Conservation (phyloP, 37 sponge, comb jelly and placozoan species). For the Lycopodina hypogea region DNA sequence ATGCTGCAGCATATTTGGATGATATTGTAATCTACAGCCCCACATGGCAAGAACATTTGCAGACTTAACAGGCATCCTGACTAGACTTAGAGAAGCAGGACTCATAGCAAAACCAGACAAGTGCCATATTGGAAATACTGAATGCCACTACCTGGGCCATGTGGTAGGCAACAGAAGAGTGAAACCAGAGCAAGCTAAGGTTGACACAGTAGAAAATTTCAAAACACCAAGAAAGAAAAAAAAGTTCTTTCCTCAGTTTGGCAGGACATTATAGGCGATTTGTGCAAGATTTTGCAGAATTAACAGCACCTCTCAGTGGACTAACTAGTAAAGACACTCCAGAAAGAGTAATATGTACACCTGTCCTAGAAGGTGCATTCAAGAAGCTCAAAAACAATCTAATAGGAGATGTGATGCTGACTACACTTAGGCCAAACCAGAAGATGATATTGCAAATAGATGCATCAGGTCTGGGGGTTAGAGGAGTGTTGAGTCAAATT, state of each 20-base stretch:
- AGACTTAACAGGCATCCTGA: conserved; percentile 18
- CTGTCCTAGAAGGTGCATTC: conserved; percentile 20
- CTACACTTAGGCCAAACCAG: background rate
- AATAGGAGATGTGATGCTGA: too few relatives aligned
- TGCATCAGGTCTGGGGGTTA: conserved; percentile 49
- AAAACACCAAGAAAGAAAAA: conserved; percentile 40
- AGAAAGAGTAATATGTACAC: conserved; percentile 22
- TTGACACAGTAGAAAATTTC: conserved; percentile 29
- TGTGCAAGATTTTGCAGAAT: conserved; percentile 33
- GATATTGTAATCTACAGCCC: conserved; percentile 39
- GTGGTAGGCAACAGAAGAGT: conserved; percentile 38
- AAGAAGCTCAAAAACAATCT: background rate
- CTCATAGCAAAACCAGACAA: conserved; percentile 43
- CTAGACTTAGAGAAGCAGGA: conserved; percentile 30
- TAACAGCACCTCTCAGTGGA: conserved; percentile 25
- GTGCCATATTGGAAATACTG: conserved; percentile 46
- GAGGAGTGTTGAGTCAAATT: conserved; percentile 50
- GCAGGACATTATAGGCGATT: conserved; percentile 52
- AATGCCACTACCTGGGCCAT: conserved; percentile 58
- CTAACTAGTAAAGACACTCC: conserved; percentile 34
- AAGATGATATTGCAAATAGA: conserved; percentile 47
- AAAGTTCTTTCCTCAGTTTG: conserved; percentile 40
- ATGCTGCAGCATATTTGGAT: conserved; percentile 51
- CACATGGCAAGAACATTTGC: conserved; percentile 45
- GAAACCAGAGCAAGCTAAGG: conserved; percentile 35